Evolutionary conservation across 2,888 invertebrate genomes (phyloP), one percentile per base, ranked within the genome.

Genomic region (Archips crataeganus): DNA sequence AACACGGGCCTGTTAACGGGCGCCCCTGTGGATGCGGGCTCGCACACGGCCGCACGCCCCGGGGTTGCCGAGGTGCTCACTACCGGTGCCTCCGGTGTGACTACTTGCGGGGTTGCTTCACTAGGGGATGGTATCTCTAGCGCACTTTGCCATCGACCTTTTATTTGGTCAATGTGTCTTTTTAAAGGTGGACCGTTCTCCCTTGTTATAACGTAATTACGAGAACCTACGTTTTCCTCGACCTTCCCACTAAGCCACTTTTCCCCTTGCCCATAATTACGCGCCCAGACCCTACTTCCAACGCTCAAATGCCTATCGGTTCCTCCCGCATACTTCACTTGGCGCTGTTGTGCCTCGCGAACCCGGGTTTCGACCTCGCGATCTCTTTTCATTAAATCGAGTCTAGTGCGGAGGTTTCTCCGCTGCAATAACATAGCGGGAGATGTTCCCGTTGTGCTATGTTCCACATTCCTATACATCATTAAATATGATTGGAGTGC

Each of bases 401-500:
- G 59, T 10, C 59, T 32, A 10, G 32, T 34, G 11, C 59, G 59
- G 8, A 59, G 59, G 8, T 32, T 34, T 32, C 59, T 32, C 34
- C 60, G 60, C n/a, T 39, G 13, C 5, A 49, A n/a, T 4, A 49
- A 10, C 49, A 49, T 49, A 1, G 49, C 49, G 3, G 49, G 49
- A 4, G 13, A 13, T n/a, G 13, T 13, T 10, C 49, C 49, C 4
- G 49, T 49, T 10, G 49, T 49, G n/a, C 49, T 49, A 49, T 49
- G 49, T 13, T 13, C 49, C 3, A 13, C 13, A 3, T 49, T 49
- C 10, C 49, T 13, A 13, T 49, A 49, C n/a, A 11, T n/a, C 49
- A 49, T n/a, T 6, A 49, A 49, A 3, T 49, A 49, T 0, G 42
- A 2, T 61, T 74, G 73, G 1, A 74, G 42, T 1, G 69, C 73